phyloP scores from a whole-genome alignment of 2,797 vertebrate genomes.

The Gadopsis bispinosus region DNA sequence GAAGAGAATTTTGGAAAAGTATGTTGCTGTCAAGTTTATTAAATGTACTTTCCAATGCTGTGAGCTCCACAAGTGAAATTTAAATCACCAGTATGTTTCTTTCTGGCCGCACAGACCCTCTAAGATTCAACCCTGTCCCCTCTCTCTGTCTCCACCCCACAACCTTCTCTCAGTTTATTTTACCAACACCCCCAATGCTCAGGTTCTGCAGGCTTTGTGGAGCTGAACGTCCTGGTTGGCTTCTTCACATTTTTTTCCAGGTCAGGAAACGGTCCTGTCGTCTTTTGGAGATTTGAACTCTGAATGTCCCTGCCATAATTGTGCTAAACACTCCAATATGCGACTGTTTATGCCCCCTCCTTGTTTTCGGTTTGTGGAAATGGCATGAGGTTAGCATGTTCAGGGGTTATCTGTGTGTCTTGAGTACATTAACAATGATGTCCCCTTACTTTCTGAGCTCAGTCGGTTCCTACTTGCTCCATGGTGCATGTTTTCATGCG shows the following conservation, averaged over 20 bases:
- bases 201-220: slow-evolving; percentile 57
- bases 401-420: slow-evolving; percentile 69
- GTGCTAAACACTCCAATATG: slow-evolving; percentile 79
- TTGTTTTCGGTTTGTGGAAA: slow-evolving; percentile 60
- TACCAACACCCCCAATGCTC: slow-evolving; percentile 71
- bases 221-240: slow-evolving; percentile 70
- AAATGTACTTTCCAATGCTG: slow-evolving; percentile 8
- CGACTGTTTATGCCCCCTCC: slow-evolving; percentile 35
- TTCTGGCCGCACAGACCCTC: slow-evolving; percentile 28
- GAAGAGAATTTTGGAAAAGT: background rate
- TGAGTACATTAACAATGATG: slow-evolving; percentile 61
- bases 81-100: background rate
- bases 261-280: slow-evolving; percentile 51
- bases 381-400: slow-evolving; percentile 67
- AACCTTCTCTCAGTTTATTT: slow-evolving; percentile 68
- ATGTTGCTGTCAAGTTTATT: background rate
- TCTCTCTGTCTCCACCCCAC: slow-evolving; percentile 43
- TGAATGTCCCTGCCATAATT: slow-evolving; percentile 72
- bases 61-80: background rate
- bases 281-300: slow-evolving; percentile 69
- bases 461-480: slow-evolving; percentile 47
- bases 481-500: slow-evolving; percentile 70
- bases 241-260: slow-evolving; percentile 59
- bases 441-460: slow-evolving; percentile 53
- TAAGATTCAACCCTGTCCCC: slow-evolving; percentile 16